Evolutionary conservation across 2,797 vertebrate species (phyloP).

Genomic region (Phoxinus dragarum): DNA sequence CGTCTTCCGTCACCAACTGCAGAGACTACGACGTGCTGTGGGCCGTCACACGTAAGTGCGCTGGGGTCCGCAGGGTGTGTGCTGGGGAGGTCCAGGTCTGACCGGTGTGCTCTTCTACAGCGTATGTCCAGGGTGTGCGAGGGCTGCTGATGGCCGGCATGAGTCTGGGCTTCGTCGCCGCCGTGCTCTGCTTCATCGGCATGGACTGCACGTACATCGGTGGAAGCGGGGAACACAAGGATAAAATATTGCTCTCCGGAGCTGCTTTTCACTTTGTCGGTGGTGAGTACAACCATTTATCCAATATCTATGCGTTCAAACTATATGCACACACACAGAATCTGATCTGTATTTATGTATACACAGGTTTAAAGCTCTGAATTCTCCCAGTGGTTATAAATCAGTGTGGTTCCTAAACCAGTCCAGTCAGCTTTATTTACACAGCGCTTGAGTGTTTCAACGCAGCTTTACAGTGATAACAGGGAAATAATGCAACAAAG

Average conservation of each 20-base stretch:
- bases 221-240: slow-evolving; percentile 85
- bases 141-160: slow-evolving; percentile 88
- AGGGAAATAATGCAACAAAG: no score
- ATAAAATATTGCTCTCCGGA: slow-evolving; percentile 78
- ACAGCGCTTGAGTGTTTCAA: no score
- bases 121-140: slow-evolving; percentile 88
- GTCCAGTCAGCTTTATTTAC: no score
- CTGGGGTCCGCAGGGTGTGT: not conserved
- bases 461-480: no score
- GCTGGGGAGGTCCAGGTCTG: not conserved
- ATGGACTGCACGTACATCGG: slow-evolving; percentile 96
- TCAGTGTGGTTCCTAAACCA: not conserved
- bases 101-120: slow-evolving; percentile 68
- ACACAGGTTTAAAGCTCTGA: no score
- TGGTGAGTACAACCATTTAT: slow-evolving; percentile 64
- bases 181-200: slow-evolving; percentile 85
- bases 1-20: slow-evolving; percentile 75
- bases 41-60: slow-evolving; percentile 60
- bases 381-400: not conserved
- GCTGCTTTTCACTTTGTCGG: slow-evolving; percentile 73
- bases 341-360: slow-evolving; percentile 58
- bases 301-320: slow-evolving; percentile 24
- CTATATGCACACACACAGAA: not conserved
- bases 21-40: slow-evolving; percentile 76
- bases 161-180: slow-evolving; percentile 85